Evolutionary conservation across 2,888 invertebrate species (phyloP).

Genomic region (Lysandra coridon): DNA sequence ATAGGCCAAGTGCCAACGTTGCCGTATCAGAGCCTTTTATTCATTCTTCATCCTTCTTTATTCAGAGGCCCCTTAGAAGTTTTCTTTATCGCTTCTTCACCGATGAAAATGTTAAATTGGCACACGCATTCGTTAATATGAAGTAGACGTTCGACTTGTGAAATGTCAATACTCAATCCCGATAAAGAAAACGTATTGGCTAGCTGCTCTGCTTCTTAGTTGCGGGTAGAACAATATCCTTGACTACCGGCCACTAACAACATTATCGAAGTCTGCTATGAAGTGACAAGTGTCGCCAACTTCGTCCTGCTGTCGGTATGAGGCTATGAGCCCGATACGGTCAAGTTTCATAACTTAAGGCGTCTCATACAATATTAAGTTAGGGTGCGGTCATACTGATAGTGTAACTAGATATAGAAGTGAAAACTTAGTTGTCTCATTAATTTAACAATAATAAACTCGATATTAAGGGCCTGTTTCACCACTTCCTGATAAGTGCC

Average conservation of each 20-base stretch:
- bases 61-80: too few relatives aligned
- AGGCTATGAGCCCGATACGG: slow-evolving; percentile 18
- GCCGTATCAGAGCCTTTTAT: too few relatives aligned
- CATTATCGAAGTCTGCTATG: not conserved
- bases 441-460: not conserved
- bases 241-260: not conserved
- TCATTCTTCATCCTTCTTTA: too few relatives aligned
- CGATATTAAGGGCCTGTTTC: too few relatives aligned
- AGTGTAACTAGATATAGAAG: not conserved
- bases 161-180: too few relatives aligned
- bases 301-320: slow-evolving; percentile 1
- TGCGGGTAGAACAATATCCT: not conserved
- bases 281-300: slow-evolving; percentile 19
- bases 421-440: not conserved
- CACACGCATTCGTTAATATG: too few relatives aligned
- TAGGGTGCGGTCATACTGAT: slow-evolving; percentile 7
- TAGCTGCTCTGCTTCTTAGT: not conserved
- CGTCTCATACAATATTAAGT: not conserved
- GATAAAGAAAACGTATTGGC: not conserved
- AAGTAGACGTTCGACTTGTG: too few relatives aligned
- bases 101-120: too few relatives aligned
- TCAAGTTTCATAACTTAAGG: slow-evolving; percentile 22
- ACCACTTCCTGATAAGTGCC: too few relatives aligned
- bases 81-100: too few relatives aligned
- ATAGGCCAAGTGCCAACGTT: too few relatives aligned